Percentiles rank a stretch among this genome's conserved stretches.
Evolutionary conservation across 64 coral and sea anemone genomes (phyloP).

Genomic region (Montipora efflorescens): DNA sequence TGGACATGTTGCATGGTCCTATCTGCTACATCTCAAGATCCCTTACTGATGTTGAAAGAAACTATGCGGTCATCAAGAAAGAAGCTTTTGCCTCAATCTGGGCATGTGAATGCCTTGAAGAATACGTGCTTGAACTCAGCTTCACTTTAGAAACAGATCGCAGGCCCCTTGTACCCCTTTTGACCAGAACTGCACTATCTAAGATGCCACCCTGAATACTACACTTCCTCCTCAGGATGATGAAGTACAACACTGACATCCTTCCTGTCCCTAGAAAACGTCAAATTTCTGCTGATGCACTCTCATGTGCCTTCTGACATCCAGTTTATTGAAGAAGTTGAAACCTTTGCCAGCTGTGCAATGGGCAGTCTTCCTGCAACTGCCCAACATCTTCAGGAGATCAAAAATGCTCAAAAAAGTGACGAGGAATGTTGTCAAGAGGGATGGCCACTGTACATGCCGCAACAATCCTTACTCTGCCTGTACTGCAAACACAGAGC

Average conservation of each 20-base stretch:
- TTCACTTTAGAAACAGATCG: too few relatives aligned
- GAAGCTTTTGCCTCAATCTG: too few relatives aligned
- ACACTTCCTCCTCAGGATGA: not conserved
- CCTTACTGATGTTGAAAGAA: too few relatives aligned
- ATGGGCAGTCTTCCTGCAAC: constrained; percentile 9
- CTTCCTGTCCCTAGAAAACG: not conserved
- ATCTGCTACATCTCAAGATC: too few relatives aligned
- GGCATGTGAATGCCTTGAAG: too few relatives aligned
- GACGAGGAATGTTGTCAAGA: constrained; percentile 41
- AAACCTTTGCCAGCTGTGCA: not conserved
- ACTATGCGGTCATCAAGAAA: too few relatives aligned
- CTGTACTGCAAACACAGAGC: too few relatives aligned
- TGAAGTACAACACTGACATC: not conserved
- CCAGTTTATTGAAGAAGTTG: not conserved
- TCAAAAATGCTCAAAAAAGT: constrained; percentile 30
- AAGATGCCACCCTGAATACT: too few relatives aligned
- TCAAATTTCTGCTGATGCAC: not conserved
- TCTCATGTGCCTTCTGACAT: not conserved
- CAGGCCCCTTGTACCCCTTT: too few relatives aligned
- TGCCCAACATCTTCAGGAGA: constrained; percentile 13
- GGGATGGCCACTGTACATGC: constrained; percentile 56
- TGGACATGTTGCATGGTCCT: too few relatives aligned
- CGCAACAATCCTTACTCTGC: not conserved
- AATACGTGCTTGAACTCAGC: too few relatives aligned
- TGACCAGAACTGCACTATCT: too few relatives aligned